These are phyloP conservation scores for Tipula helvola DNA, from an alignment of 2,888 invertebrate species.

Conservation along the genomic window DNA sequence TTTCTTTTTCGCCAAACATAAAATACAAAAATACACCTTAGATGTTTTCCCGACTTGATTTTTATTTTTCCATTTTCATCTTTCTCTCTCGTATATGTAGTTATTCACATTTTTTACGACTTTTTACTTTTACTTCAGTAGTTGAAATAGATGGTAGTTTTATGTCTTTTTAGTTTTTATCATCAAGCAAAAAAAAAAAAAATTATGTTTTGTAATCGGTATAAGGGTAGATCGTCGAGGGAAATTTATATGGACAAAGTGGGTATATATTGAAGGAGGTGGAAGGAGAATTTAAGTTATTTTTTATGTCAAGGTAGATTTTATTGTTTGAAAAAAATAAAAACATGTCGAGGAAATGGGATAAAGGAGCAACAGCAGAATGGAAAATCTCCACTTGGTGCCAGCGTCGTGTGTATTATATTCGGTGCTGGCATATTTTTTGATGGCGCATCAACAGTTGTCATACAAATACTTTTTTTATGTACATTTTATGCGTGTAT, in stretches of 20 bases:
- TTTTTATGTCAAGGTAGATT: neutral
- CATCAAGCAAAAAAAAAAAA: neutral
- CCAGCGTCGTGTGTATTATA: neutral
- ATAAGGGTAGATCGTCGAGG: neutral
- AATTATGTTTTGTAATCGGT: neutral
- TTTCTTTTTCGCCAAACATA: neutral
- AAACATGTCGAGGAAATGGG: neutral
- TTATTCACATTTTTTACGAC: neutral
- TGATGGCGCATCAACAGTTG: neutral
- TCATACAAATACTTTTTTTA: neutral
- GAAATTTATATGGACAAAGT: neutral
- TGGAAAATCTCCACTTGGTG: neutral
- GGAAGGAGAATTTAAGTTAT: neutral
- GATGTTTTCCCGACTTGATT: neutral
- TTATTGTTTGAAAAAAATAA: neutral
- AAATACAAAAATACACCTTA: neutral
- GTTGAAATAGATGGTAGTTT: slow-evolving; percentile 8
- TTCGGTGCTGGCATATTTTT: neutral
- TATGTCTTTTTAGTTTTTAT: slow-evolving; percentile 4
- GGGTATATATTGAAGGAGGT: neutral
- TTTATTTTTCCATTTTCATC: neutral
- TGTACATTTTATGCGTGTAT: neutral
- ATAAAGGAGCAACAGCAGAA: neutral
- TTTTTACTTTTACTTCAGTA: neutral
- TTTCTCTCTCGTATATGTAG: neutral